These are phyloP conservation scores for Hucho hucho DNA, from an alignment of 2,113 vertebrate species.

Conservation along the genomic window DNA sequence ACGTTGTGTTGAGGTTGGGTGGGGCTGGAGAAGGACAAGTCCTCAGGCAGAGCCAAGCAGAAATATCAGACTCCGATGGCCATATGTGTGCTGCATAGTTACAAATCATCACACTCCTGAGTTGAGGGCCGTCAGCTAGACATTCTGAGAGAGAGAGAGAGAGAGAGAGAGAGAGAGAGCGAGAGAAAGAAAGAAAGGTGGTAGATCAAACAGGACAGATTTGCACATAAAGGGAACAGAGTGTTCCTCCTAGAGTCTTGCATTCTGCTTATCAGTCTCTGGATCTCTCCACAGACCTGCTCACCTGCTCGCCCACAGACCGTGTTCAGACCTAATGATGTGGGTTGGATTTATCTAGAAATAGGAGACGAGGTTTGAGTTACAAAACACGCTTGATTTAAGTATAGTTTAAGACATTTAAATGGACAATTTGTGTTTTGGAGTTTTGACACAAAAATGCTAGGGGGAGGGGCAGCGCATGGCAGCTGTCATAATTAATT, in stretches of 20 bases:
- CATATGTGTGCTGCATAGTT: constrained; percentile 20
- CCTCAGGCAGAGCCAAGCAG: not conserved
- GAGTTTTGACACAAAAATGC: too few relatives aligned
- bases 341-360: not conserved
- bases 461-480: too few relatives aligned
- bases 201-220: constrained; percentile 38
- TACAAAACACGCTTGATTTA: too few relatives aligned
- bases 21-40: not conserved
- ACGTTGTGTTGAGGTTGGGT: not conserved
- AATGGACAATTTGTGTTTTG: too few relatives aligned
- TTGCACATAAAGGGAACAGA: constrained; percentile 30
- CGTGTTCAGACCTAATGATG: not conserved
- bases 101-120: constrained; percentile 21
- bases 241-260: constrained; percentile 31
- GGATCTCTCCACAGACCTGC: not conserved
- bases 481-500: not conserved
- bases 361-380: too few relatives aligned
- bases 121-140: constrained; percentile 33
- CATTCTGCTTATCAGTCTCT: constrained; percentile 25
- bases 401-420: not conserved
- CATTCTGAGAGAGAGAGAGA: constrained; percentile 10
- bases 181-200: constrained; percentile 4
- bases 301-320: constrained; percentile 13
- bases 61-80: constrained; percentile 28
- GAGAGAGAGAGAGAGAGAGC: constrained; percentile 10